Evolutionary conservation across 1,140 invertebrate species (phyloP), one percentile per base, ranked within the genome.

Genomic region (Drosophila truncata): DNA sequence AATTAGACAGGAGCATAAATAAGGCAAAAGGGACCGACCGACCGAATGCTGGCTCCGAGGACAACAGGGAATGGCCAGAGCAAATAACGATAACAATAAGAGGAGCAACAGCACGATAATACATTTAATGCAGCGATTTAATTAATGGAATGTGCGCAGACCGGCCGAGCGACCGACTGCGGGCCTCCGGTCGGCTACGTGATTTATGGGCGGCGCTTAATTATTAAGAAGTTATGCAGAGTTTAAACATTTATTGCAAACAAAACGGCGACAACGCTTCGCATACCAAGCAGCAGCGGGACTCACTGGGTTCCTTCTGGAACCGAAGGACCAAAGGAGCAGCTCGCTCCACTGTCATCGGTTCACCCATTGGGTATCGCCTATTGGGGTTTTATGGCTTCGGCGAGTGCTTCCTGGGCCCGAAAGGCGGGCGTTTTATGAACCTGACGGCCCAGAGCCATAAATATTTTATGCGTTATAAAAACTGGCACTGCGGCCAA

Each of bases 181-280:
- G 66, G 52, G n/a, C 49, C 69, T 60, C 47, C 71, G 41, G 37
- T 41, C 41, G 63, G 59, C 52, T 50, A 65, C 67, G 50, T 79
- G 75, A 82, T 84, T 88, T 81, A 90, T 85, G 66, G 44, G 9
- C 70, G 54, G 23, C 83, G 85, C 75, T 88, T 90, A 90, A 88
- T 88, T 90, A 88, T 90, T 85, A 82, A 81, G 78, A 82, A 90
- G 78, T 81, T 90, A 90, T 88, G 84, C 65, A 65, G 78, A 90
- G 65, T 88, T 88, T 90, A 90, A 88, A 90, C 84, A 88, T 88
- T 88, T 85, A 85, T 85, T 75, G 84, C 78, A 69, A 87, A 87
- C 80, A 90, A 84, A 88, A 70, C 61, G 74, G 47, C 70, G 70
- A 75, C 81, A 76, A 81, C 49, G 85, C 77, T 62, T 14, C 80